Base-by-base conservation (phyloP, 2,797 vertebrate genomes). In the Moxostoma hubbsi region DNA sequence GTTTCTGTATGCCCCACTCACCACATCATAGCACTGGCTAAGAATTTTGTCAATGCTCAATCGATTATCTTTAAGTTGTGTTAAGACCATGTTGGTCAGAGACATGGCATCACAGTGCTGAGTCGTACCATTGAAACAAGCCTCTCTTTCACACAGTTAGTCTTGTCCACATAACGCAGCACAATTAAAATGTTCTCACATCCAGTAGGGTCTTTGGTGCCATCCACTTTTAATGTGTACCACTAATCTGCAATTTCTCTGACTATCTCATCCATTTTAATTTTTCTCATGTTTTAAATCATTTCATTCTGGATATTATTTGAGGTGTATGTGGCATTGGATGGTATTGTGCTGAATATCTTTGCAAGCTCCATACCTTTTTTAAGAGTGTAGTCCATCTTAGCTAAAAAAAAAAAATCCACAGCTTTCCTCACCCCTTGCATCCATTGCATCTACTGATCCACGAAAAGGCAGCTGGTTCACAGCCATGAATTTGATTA, bases 111-210 rank as follows among this genome's bases (percentile, higher is more conserved):
- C 57, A 58, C 16, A 18, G 57, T 10, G 4, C 5, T 58, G 9
- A 24, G 24, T 24, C 24, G 24, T 24, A 15, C 16, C 57, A 58
- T 10, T 16, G 16, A 59, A 59, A 18, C 15, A 18, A 18, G 15
- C 15, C 57, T 58, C 55, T 18, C 57, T 58, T 58, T 58, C 24
- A 24, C 57, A 58, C 16, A 59, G 57, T 59, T 59, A 59, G 16
- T 59, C 9, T 18, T 59, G 57, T 61, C 59, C 11, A 61, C 24
- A 63, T 63, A 45, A 12, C 6, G 10, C 11, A 43, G 59, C 10
- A 62, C 59, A 62, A 63, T 8, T 4, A 6, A 63, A 45, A 63
- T 63, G 61, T 63, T 63, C 1, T 62, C 61, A 45, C 12, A 63
- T 13, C 61, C 61, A 45, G 24, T 45, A 11, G 61, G 36, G 6